Percentiles rank a stretch among this genome's conserved stretches.
Conservation (phyloP, 2,113 vertebrate genomes). For the Trogon melanurus region DNA sequence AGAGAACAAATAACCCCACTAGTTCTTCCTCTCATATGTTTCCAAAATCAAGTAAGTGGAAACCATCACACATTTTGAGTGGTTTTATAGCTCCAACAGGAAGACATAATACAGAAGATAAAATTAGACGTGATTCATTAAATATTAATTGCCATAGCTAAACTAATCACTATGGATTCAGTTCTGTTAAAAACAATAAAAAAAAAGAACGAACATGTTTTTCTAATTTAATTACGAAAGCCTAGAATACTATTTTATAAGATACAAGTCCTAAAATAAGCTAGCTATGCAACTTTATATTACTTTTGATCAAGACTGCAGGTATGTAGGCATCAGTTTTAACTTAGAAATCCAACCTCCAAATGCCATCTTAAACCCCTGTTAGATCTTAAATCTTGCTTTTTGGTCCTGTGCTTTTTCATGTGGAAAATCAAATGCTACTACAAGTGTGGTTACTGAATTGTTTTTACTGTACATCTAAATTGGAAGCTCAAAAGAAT, state of each 20-base stretch:
- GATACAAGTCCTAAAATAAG: not conserved
- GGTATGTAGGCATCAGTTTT: not conserved
- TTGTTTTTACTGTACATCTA: not conserved
- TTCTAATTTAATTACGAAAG: not conserved
- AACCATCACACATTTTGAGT: not conserved
- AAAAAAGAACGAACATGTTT: not conserved
- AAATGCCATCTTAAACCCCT: not conserved
- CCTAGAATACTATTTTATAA: not conserved
- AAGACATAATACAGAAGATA: not conserved
- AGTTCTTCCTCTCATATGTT: not conserved
- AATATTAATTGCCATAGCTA: not conserved
- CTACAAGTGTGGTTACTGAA: not conserved
- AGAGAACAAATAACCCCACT: not conserved
- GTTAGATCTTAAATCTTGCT: not conserved
- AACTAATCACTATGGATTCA: not conserved
- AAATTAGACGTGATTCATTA: not conserved
- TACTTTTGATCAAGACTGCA: not conserved
- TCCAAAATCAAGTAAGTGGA: not conserved
- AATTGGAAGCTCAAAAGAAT: conserved; percentile 36
- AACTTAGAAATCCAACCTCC: not conserved
- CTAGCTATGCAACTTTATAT: not conserved
- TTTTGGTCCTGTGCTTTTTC: not conserved
- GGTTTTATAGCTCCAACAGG: not conserved
- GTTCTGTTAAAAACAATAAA: not conserved
- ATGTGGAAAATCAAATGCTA: conserved; percentile 19